Evolutionary conservation across 2,888 invertebrate genomes (phyloP), one percentile per base, ranked within the genome.

Genomic region (Lutraria lutraria): DNA sequence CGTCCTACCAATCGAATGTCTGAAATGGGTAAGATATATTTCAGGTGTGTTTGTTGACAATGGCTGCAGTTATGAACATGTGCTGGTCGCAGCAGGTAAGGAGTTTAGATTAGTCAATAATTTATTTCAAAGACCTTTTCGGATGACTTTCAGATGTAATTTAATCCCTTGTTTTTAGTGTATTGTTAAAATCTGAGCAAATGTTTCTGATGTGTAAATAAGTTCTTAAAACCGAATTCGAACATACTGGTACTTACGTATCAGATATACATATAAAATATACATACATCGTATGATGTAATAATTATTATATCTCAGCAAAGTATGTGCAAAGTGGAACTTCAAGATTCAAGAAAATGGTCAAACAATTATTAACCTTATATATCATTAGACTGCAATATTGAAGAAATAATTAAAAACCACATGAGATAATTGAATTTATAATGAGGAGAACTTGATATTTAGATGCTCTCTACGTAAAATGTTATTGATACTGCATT

Each of bases 71-170:
- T 90, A 90, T 19, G 90, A 90, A 43, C 83, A 88, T 53, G 31
- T 86, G 0, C 54, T 88, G 19, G 83, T 88, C n/a, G 56, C 86
- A 34, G 87, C 90, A 86, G 90, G 90, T 90, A 83, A 21, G 80
- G 16, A 31, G 13, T 34, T 0, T 34, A 8, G 29, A 12, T 25
- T 15, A 13, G 25, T 25, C 25, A 15, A 29, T 72, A 25, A 3
- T 12, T 8, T 25, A 29, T 72, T 29, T 15, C n/a, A 21, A 6
- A n/a, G 60, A n/a, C n/a, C 19, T 19, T 8, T 29, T 25, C 29
- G 25, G n/a, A 10, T 72, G 8, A 25, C 13, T 12, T 15, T 25
- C n/a, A 0, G 10, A 29, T 25, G 8, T 15, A 25, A 25, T 68
- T 6, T 8, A 16, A 19, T 15, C 6, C 10, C 16, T 16, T 21